Conservation (phyloP, 2,797 vertebrate genomes). For the Takifugu ocellatus region DNA sequence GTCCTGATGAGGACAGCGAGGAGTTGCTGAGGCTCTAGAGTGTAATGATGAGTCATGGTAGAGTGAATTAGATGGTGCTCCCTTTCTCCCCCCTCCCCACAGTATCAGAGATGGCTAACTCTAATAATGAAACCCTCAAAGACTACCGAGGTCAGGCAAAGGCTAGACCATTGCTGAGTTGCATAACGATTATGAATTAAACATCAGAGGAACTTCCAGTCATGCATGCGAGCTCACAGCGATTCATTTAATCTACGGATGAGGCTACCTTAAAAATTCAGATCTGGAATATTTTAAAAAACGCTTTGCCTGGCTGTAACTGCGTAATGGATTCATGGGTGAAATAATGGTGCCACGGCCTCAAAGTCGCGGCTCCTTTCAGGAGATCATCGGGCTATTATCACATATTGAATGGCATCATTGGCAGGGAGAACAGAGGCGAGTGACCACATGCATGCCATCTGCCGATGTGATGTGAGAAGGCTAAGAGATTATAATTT, state of each 20-base stretch:
- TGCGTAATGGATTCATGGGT: constrained; percentile 13
- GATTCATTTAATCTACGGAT: constrained; percentile 35
- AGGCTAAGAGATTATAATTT: constrained; percentile 72
- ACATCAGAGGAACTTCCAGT: constrained; percentile 54
- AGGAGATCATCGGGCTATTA: constrained; percentile 37
- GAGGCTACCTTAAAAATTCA: constrained; percentile 46
- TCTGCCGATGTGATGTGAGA: constrained; percentile 64
- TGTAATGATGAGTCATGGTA: constrained; percentile 72
- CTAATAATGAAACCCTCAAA: constrained; percentile 66
- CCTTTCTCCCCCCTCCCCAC: constrained; percentile 45
- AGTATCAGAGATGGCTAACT: constrained; percentile 55
- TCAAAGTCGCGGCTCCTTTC: constrained; percentile 35
- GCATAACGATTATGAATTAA: constrained; percentile 70
- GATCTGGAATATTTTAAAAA: constrained; percentile 46
- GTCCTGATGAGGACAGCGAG: constrained; percentile 58
- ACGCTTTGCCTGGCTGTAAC: constrained; percentile 19
- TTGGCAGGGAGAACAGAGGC: constrained; percentile 39
- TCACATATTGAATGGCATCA: constrained; percentile 50
- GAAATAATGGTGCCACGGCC: constrained; percentile 13
- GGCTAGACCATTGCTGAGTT: constrained; percentile 52
- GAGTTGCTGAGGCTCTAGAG: constrained; percentile 60
- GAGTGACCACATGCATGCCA: constrained; percentile 41
- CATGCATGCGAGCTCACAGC: constrained; percentile 35
- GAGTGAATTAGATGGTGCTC: constrained; percentile 59
- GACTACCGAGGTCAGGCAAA: constrained; percentile 57